These are phyloP conservation scores for Nerophis ophidion DNA, from an alignment of 2,113 vertebrate genomes.

Conservation along the genomic window DNA sequence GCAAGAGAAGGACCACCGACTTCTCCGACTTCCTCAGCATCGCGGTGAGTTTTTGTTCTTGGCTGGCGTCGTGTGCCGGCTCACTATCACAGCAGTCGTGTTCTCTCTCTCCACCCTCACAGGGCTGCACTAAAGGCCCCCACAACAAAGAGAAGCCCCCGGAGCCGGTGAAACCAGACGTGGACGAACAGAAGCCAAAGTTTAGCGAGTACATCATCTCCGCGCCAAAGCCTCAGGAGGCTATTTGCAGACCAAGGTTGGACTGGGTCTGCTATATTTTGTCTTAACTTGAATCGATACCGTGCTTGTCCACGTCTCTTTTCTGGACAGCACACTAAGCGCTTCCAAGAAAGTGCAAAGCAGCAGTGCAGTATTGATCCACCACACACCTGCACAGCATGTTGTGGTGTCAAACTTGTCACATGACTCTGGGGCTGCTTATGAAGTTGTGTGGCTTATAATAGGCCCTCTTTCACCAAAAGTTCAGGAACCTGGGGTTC, in stretches of 20 bases:
- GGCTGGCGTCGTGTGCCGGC: not conserved
- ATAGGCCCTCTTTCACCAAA: no score
- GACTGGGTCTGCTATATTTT: not conserved
- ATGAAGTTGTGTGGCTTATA: no score
- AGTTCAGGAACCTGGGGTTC: no score
- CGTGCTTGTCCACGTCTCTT: not conserved
- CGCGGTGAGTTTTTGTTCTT: slow-evolving; percentile 72
- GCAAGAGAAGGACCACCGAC: slow-evolving; percentile 93
- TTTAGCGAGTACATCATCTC: slow-evolving; percentile 90
- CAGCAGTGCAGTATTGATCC: not conserved
- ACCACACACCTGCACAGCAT: not conserved
- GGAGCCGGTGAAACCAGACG: slow-evolving; percentile 88
- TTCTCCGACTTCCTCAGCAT: slow-evolving; percentile 98
- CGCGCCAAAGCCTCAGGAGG: slow-evolving; percentile 87
- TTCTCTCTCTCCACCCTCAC: slow-evolving; percentile 3
- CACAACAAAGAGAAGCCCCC: slow-evolving; percentile 94
- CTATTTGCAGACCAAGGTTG: slow-evolving; percentile 89
- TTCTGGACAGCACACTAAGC: not conserved
- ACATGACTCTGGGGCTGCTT: no score
- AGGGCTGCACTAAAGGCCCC: slow-evolving; percentile 95
- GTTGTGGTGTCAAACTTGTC: no score
- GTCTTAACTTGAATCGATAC: not conserved
- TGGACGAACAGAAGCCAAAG: slow-evolving; percentile 79
- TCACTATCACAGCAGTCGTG: not conserved
- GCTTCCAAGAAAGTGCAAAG: not conserved